Evolutionary conservation across 1,140 invertebrate species (phyloP).

Genomic region (Bombus superbus): DNA sequence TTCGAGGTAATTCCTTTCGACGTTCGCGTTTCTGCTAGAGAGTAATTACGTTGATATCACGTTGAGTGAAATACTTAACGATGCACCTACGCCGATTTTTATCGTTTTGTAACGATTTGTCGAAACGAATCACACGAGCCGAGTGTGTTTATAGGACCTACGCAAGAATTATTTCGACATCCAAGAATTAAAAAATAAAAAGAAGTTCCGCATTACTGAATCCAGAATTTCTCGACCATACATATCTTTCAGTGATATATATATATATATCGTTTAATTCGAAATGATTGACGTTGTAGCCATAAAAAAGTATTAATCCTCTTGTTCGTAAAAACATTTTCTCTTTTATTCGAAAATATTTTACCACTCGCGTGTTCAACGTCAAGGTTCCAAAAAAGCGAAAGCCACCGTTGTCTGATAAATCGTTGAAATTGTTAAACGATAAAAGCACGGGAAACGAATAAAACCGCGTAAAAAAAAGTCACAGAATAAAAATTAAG

Average conservation of each 20-base stretch:
- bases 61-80: neutral
- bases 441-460: neutral
- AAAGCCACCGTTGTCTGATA: neutral
- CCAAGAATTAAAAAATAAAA: neutral
- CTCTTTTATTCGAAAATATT: neutral
- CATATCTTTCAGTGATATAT: neutral
- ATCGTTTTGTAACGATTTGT: neutral
- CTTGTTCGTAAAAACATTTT: neutral
- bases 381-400: neutral
- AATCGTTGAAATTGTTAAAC: neutral
- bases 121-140: constrained; percentile 4
- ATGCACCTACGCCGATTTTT: neutral
- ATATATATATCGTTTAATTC: neutral
- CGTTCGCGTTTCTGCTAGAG: neutral
- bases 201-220: neutral
- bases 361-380: neutral
- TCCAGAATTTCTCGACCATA: neutral
- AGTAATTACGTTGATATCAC: neutral
- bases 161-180: neutral
- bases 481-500: neutral
- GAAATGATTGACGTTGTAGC: neutral
- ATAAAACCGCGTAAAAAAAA: neutral
- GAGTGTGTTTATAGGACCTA: neutral
- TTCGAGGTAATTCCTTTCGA: neutral
- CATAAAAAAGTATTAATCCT: neutral